phyloP scores from a whole-genome alignment of 2,797 vertebrate genomes.

The Spizella passerina region DNA sequence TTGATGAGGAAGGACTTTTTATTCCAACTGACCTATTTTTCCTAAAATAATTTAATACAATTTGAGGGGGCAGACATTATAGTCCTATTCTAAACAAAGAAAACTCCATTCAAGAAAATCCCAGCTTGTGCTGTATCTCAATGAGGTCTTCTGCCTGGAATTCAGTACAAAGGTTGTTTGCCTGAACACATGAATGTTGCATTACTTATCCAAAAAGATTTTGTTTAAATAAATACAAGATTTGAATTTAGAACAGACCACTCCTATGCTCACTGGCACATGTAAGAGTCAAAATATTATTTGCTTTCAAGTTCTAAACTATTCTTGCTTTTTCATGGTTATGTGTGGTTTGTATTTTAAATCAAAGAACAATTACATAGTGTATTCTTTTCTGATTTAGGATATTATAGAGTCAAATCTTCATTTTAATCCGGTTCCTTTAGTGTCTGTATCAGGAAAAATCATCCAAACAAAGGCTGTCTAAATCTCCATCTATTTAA shows the following conservation, averaged over 20 bases:
- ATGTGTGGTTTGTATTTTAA: not conserved
- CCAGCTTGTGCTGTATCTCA: not conserved
- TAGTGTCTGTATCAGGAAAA: not conserved
- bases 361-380: not conserved
- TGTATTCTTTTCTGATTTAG: not conserved
- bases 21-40: not conserved
- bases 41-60: not conserved
- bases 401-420: not conserved
- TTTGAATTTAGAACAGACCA: not conserved
- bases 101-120: not conserved
- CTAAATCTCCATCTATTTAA: not conserved
- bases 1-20: not conserved
- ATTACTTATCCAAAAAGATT: constrained; percentile 43
- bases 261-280: constrained; percentile 12
- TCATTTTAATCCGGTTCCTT: not conserved
- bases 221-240: constrained; percentile 5
- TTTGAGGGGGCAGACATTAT: not conserved
- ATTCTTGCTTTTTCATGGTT: not conserved
- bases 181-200: not conserved
- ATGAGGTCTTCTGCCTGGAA: constrained; percentile 36
- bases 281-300: not conserved
- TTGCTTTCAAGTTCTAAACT: not conserved
- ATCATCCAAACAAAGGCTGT: not conserved
- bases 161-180: constrained; percentile 16
- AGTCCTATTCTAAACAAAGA: not conserved